Evolutionary conservation across 2,888 invertebrate genomes (phyloP).

Genomic region (Callyntrura sp.): DNA sequence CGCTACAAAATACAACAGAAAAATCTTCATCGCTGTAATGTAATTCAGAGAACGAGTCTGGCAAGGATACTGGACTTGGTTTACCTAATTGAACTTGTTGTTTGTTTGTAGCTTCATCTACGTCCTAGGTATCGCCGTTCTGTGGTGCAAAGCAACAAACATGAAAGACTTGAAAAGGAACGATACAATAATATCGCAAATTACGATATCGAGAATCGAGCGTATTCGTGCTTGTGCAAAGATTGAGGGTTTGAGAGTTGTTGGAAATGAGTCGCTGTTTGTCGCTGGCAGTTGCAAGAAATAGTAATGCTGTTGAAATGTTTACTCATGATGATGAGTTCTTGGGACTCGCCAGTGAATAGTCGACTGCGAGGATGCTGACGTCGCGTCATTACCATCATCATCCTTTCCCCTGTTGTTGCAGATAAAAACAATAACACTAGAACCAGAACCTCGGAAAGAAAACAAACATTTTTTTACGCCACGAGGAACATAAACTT

Average conservation of each 20-base stretch:
- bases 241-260: neutral
- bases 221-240: neutral
- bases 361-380: neutral
- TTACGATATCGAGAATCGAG: too few species aligned
- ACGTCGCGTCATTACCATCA: too few species aligned
- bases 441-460: neutral
- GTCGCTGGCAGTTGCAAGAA: constrained; percentile 18
- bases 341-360: constrained; percentile 25
- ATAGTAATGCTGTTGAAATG: neutral
- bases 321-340: constrained; percentile 14
- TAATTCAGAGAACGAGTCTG: constrained; percentile 15
- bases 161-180: too few species aligned
- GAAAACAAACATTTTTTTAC: neutral
- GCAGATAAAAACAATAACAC: constrained; percentile 3
- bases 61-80: neutral
- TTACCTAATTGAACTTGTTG: too few species aligned
- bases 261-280: neutral
- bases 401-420: neutral
- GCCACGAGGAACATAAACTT: neutral
- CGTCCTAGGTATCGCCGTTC: too few species aligned
- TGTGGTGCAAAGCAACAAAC: too few species aligned
- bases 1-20: neutral
- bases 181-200: too few species aligned
- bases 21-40: neutral
- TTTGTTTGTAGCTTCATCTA: neutral